Conservation (phyloP, 2,888 invertebrate genomes). For the Cataglyphis rosenhaueri region DNA sequence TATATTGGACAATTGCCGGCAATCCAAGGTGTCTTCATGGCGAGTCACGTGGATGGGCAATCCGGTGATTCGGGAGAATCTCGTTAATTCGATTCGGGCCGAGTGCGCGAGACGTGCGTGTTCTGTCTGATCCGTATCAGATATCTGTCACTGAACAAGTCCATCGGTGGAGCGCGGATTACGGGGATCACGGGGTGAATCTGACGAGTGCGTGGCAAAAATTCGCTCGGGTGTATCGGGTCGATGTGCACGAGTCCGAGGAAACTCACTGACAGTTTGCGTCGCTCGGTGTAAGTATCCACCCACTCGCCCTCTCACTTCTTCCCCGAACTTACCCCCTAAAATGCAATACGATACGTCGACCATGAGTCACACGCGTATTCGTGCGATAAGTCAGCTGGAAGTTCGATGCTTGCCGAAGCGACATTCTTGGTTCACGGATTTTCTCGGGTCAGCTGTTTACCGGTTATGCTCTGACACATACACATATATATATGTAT, state of each 20-base stretch:
- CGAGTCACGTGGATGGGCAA: conserved; percentile 65
- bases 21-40: conserved; percentile 51
- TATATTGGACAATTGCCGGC: conserved; percentile 9
- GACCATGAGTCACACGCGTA: conserved; percentile 67
- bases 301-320: conserved; percentile 1
- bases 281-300: conserved; percentile 70
- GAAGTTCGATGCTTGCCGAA: conserved; percentile 40
- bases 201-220: conserved; percentile 25
- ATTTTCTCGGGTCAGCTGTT: conserved; percentile 53
- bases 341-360: conserved; percentile 19
- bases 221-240: conserved; percentile 63
- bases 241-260: conserved; percentile 71
- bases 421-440: conserved; percentile 41
- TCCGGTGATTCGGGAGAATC: conserved; percentile 62
- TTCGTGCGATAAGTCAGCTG: conserved; percentile 67
- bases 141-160: conserved; percentile 16
- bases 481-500: neutral
- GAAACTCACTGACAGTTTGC: conserved; percentile 66
- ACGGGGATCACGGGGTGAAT: conserved; percentile 32
- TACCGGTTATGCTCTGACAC: conserved; percentile 16
- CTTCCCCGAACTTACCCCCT: conserved; percentile 21
- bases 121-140: conserved; percentile 55
- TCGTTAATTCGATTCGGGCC: conserved; percentile 30
- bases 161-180: neutral
- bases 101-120: conserved; percentile 54